Conservation (phyloP, 1,140 invertebrate genomes). For the Argopecten irradians region DNA sequence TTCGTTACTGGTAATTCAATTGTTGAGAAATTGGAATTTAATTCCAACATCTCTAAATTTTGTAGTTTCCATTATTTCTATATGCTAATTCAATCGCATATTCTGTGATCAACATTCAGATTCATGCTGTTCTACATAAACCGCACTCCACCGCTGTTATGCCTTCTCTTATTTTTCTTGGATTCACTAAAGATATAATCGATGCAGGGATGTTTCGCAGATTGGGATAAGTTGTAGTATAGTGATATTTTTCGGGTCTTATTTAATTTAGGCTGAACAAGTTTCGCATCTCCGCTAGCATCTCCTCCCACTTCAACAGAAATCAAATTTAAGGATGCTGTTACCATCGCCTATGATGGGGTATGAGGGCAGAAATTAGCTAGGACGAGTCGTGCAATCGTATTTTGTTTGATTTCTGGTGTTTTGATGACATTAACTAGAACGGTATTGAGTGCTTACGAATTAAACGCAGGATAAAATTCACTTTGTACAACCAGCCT, state of each 20-base stretch:
- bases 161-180: background rate
- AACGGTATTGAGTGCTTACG: background rate
- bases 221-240: conserved; percentile 17
- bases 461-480: conserved; percentile 11
- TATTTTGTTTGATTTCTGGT: conserved; percentile 8
- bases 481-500: background rate
- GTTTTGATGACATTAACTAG: background rate
- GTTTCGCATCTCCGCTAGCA: conserved; percentile 13
- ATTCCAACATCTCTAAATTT: too few relatives aligned
- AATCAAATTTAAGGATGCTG: conserved; percentile 5
- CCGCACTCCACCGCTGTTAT: background rate
- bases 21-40: too few relatives aligned
- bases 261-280: conserved; percentile 23
- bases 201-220: background rate
- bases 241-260: conserved; percentile 1
- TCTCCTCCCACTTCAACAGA: background rate
- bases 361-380: conserved; percentile 15
- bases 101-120: background rate
- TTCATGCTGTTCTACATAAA: background rate
- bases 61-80: too few relatives aligned
- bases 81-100: too few relatives aligned
- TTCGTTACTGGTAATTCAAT: background rate
- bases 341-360: background rate
- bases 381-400: conserved; percentile 5
- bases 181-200: background rate